Evolutionary conservation across 2,888 invertebrate species (phyloP), one percentile per base, ranked within the genome.

Genomic region (Macropis europaea): DNA sequence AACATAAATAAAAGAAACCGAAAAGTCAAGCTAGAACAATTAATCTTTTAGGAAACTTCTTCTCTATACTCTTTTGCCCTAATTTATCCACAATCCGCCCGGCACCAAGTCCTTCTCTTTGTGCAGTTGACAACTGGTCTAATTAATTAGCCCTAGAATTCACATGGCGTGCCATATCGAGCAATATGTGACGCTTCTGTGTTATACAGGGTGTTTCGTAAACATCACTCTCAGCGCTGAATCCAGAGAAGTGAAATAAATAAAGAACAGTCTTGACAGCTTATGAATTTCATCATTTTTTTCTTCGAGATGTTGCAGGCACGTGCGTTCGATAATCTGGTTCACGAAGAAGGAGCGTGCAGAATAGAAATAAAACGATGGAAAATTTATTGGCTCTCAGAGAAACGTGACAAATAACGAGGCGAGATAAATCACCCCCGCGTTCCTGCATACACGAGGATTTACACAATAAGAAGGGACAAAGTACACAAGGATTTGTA

Each of bases 121-220:
- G 34, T 34, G 28, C 17, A 28, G 22, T 43, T 50, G 19, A 43
- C 43, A 43, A 34, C 50, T 34, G 26, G 50, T 52, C 15, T 43
- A 62, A 61, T 52, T 66, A 66, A 50, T 42, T 40, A 57, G 36
- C 57, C 45, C 34, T 26, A 34, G 34, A 57, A 47, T 57, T 57
- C 45, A 45, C 45, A 47, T 26, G 45, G 13, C 45, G 32, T 45
- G n/a, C 24, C n/a, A 45, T 45, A 45, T 32, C 57, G 34, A 34
- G 7, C 45, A 13, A 40, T 53, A 40, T n/a, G n/a, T n/a, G n/a
- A n/a, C n/a, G n/a, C n/a, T n/a, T n/a, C n/a, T n/a, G n/a, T n/a
- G n/a, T n/a, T n/a, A n/a, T n/a, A n/a, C n/a, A n/a, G n/a, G n/a
- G n/a, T n/a, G n/a, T n/a, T n/a, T n/a, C n/a, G n/a, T n/a, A n/a